A percentile compares a stretch with the other conserved stretches of the same genome.
Conservation (phyloP, 2,888 invertebrate species). For the Notodonta ziczac region DNA sequence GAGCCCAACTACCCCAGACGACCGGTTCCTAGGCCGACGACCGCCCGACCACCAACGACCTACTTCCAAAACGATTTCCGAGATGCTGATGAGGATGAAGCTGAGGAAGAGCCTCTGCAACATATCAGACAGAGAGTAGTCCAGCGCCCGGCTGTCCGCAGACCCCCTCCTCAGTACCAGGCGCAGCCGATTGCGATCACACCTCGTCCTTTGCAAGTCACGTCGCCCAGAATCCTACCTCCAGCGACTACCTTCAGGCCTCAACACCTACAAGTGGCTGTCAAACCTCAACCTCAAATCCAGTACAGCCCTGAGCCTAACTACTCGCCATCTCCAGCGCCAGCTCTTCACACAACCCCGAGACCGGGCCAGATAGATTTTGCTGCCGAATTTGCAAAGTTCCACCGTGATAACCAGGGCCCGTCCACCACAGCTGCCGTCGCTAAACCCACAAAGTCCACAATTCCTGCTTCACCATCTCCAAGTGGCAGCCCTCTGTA, state of each 20-base stretch:
- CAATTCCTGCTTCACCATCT: slow-evolving; percentile 56
- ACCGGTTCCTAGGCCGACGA: slow-evolving; percentile 74
- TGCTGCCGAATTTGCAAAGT: slow-evolving; percentile 90
- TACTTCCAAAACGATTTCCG: slow-evolving; percentile 89
- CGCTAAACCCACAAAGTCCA: slow-evolving; percentile 67
- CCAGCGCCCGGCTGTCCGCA: slow-evolving; percentile 74
- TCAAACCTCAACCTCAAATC: slow-evolving; percentile 78
- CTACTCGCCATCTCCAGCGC: slow-evolving; percentile 66
- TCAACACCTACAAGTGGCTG: slow-evolving; percentile 85
- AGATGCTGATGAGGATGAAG: slow-evolving; percentile 86
- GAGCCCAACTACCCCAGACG: slow-evolving; percentile 86
- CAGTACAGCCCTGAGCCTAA: slow-evolving; percentile 76
- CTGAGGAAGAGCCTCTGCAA: slow-evolving; percentile 81
- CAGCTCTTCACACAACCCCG: slow-evolving; percentile 57
- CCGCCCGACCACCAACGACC: slow-evolving; percentile 86
- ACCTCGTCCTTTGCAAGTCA: slow-evolving; percentile 83
- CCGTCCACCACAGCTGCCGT: slow-evolving; percentile 76
- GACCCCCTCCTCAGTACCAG: slow-evolving; percentile 64
- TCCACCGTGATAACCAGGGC: slow-evolving; percentile 87
- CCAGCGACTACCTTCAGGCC: slow-evolving; percentile 88
- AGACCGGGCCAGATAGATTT: slow-evolving; percentile 84
- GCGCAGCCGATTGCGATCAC: slow-evolving; percentile 84
- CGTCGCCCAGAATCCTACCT: slow-evolving; percentile 79
- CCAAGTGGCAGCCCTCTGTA: slow-evolving; percentile 87
- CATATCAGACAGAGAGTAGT: slow-evolving; percentile 76